These are phyloP conservation scores for Nyctereutes procyonoides DNA, from an alignment of 2,113 vertebrate genomes.

Conservation along the genomic window DNA sequence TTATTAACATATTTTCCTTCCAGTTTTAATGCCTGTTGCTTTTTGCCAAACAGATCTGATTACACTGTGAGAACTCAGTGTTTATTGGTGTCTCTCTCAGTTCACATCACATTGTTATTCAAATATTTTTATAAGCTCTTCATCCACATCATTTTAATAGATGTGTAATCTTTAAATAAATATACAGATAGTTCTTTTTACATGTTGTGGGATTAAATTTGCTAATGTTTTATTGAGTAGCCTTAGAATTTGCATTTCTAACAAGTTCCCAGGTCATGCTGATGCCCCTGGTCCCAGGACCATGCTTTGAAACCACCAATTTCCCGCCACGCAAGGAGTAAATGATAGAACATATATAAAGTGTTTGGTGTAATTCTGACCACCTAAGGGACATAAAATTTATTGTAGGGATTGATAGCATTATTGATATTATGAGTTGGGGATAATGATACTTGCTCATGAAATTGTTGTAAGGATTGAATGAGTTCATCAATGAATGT, in stretches of 20 bases:
- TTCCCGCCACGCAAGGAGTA: neutral
- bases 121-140: constrained; percentile 61
- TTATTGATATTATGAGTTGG: neutral
- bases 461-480: neutral
- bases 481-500: neutral
- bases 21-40: constrained; percentile 48
- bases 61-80: constrained; percentile 31
- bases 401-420: neutral
- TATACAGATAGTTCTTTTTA: neutral
- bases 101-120: constrained; percentile 39
- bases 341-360: neutral
- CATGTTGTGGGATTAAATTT: neutral
- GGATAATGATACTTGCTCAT: neutral
- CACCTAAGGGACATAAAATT: neutral
- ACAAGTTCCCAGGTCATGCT: neutral
- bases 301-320: neutral
- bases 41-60: constrained; percentile 58
- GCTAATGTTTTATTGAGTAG: neutral
- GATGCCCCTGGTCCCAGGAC: neutral
- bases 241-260: neutral
- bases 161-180: constrained; percentile 50
- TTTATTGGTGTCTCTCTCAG: neutral
- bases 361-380: neutral
- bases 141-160: constrained; percentile 32
- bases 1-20: constrained; percentile 51